Conservation (phyloP, 2,888 invertebrate genomes). For the Tupiocoris notatus region DNA sequence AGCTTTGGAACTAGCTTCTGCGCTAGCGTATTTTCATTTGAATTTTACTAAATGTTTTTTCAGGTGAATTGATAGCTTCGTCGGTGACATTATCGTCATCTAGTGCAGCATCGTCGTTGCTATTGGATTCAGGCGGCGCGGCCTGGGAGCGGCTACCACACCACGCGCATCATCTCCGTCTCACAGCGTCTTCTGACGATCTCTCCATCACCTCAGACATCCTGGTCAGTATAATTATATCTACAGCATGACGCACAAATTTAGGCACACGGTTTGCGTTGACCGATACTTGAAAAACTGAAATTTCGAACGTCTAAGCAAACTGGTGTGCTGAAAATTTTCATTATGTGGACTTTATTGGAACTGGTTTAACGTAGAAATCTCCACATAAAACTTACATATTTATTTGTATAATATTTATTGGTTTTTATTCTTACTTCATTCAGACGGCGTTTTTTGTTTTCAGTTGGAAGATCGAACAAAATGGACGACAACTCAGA, state of each 20-base stretch:
- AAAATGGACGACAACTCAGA: constrained; percentile 52
- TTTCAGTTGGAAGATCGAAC: constrained; percentile 37
- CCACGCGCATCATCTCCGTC: constrained; percentile 19
- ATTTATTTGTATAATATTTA: too few species aligned
- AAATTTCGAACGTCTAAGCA: too few species aligned
- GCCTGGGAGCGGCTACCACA: constrained; percentile 25
- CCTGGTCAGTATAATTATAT: constrained; percentile 72
- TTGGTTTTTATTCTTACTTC: too few species aligned
- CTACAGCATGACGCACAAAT: too few species aligned
- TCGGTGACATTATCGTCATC: constrained; percentile 55
- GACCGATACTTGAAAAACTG: too few species aligned
- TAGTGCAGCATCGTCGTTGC: constrained; percentile 59
- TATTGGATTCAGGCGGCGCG: constrained; percentile 53
- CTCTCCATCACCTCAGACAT: constrained; percentile 80
- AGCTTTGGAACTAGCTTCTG: background rate
- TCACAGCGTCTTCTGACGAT: constrained; percentile 30
- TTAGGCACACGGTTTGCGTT: too few species aligned
- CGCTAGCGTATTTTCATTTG: background rate
- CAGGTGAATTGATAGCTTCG: constrained; percentile 49
- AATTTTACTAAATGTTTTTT: background rate
- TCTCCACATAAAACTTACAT: too few species aligned
- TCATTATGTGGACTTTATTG: too few species aligned
- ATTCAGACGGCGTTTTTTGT: constrained; percentile 58
- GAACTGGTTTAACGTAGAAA: too few species aligned
- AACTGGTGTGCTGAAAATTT: too few species aligned